A percentile compares a stretch with the other conserved stretches of the same genome.
Conservation (phyloP, 2,797 vertebrate genomes). For the Emys orbicularis region DNA sequence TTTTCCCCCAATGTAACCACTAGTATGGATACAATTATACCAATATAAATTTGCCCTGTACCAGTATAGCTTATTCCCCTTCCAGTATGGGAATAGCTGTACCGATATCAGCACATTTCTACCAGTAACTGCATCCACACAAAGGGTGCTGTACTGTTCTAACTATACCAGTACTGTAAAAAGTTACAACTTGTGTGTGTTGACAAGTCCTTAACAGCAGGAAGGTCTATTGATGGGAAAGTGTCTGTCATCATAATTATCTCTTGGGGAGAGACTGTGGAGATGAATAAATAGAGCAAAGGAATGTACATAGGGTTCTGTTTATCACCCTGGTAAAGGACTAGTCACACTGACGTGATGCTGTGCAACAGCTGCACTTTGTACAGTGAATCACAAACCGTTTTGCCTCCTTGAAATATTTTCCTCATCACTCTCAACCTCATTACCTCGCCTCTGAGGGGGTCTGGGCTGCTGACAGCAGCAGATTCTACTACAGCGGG, state of each 20-base stretch:
- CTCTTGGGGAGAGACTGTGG: neutral
- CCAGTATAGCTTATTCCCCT: neutral
- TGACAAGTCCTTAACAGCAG: neutral
- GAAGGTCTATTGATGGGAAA: neutral
- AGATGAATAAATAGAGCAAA: neutral
- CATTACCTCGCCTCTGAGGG: conserved; percentile 87
- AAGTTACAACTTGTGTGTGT: neutral
- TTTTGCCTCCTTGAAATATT: neutral
- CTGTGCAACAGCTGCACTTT: neutral
- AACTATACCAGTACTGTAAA: neutral
- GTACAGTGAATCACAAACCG: neutral
- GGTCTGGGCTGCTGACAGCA: conserved; percentile 88
- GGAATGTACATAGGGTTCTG: neutral
- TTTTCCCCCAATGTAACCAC: neutral
- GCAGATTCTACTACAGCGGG: conserved; percentile 87
- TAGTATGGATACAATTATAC: neutral
- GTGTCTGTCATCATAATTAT: neutral
- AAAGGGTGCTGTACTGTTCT: neutral
- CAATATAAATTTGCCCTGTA: neutral
- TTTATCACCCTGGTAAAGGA: neutral
- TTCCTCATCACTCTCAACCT: neutral
- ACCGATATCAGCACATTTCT: neutral
- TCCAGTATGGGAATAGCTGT: neutral
- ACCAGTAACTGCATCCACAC: neutral
- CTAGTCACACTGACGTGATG: neutral